A percentile compares a stretch with the other conserved stretches of the same genome.
Conservation (phyloP, 2,888 invertebrate genomes). For the Drosophila parthenogenetica region DNA sequence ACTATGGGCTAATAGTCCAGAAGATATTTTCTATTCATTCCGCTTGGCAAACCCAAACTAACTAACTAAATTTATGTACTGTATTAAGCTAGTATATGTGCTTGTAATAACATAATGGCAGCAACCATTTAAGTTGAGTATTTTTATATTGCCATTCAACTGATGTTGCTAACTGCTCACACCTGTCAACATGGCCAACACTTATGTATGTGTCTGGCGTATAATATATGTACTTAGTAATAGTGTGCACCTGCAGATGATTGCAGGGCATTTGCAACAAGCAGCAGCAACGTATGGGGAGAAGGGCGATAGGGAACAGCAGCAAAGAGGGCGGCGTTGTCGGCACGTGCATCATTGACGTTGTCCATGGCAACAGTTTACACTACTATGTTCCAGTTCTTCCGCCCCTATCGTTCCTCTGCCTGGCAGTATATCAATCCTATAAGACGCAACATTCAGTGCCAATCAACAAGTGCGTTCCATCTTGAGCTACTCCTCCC, state of each 20-base stretch:
- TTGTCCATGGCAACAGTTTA: conserved; percentile 49
- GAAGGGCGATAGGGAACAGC: too few relatives aligned
- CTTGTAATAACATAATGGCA: conserved; percentile 13
- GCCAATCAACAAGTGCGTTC: conserved; percentile 80
- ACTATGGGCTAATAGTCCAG: not conserved
- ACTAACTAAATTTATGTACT: not conserved
- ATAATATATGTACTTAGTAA: conserved; percentile 56
- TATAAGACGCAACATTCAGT: conserved; percentile 80
- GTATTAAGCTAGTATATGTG: not conserved
- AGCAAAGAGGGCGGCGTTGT: conserved; percentile 6
- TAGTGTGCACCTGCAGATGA: conserved; percentile 60
- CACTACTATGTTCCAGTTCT: conserved; percentile 15
- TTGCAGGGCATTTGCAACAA: conserved; percentile 61
- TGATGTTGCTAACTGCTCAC: conserved; percentile 33
- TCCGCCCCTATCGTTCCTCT: conserved; percentile 6
- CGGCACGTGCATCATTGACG: conserved; percentile 54
- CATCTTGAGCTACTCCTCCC: conserved; percentile 56
- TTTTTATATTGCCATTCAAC: conserved; percentile 14
- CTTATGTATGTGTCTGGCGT: conserved; percentile 26
- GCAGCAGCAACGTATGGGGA: conserved; percentile 28
- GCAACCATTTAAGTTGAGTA: conserved; percentile 7
- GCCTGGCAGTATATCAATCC: conserved; percentile 69
- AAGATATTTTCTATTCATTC: not conserved
- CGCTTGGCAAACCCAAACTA: not conserved
- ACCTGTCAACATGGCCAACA: conserved; percentile 30